A percentile compares a stretch with the other conserved stretches of the same genome.
These are phyloP conservation scores for Yponomeuta cagnagella DNA, from an alignment of 2,888 invertebrate species.

Conservation along the genomic window DNA sequence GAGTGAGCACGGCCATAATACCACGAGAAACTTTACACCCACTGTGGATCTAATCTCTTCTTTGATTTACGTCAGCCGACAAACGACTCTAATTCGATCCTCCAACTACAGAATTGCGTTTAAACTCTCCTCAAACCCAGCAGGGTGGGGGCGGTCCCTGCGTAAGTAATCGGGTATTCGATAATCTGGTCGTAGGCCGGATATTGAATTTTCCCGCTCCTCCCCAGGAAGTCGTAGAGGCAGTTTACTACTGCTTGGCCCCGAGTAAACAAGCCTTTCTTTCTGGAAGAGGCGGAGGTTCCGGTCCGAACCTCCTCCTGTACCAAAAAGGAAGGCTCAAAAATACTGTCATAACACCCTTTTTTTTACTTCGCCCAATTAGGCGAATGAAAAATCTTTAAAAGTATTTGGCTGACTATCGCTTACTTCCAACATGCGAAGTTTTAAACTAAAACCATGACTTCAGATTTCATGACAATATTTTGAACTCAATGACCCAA, in stretches of 20 bases:
- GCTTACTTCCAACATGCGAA: too few species aligned
- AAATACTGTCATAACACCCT: too few species aligned
- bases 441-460: too few species aligned
- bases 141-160: slow-evolving; percentile 30
- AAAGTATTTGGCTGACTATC: too few species aligned
- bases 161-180: slow-evolving; percentile 55
- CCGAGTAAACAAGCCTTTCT: slow-evolving; percentile 1
- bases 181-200: slow-evolving; percentile 56
- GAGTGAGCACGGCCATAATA: too few species aligned
- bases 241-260: slow-evolving; percentile 17
- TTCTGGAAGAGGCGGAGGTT: neutral
- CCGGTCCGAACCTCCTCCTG: too few species aligned
- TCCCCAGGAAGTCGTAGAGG: slow-evolving; percentile 56
- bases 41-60: neutral
- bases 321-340: too few species aligned
- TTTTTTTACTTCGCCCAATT: too few species aligned
- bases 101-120: slow-evolving; percentile 7
- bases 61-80: neutral
- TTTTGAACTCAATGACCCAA: too few species aligned
- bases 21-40: too few species aligned
- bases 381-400: too few species aligned
- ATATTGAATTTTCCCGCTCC: slow-evolving; percentile 69
- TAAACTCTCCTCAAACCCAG: slow-evolving; percentile 4
- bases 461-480: too few species aligned
- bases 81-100: neutral